Conservation (phyloP, 2,113 vertebrate species). For the Solea senegalensis region DNA sequence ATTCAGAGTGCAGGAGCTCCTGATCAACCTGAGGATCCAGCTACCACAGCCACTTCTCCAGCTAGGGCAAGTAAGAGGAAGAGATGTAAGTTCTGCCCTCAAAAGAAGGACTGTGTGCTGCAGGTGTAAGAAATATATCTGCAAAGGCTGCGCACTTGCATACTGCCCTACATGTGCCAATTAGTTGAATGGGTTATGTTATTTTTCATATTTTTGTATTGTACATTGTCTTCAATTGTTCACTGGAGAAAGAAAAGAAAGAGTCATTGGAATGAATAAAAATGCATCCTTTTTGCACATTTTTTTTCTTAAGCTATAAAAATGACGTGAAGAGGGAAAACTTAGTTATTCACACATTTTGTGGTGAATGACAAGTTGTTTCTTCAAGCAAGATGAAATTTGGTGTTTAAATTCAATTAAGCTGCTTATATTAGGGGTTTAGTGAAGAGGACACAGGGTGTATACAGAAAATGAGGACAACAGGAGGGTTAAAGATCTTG, state of each 20-base stretch:
- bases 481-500: neutral
- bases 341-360: neutral
- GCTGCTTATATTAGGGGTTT: neutral
- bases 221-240: neutral
- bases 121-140: constrained; percentile 12
- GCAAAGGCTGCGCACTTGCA: too few species aligned
- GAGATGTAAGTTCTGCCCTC: neutral
- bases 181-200: neutral
- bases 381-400: neutral
- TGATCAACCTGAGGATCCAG: neutral
- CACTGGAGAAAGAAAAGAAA: neutral
- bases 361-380: neutral
- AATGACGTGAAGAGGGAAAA: too few species aligned
- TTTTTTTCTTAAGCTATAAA: neutral
- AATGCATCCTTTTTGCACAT: neutral
- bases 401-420: neutral
- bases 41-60: neutral
- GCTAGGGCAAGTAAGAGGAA: constrained; percentile 6
- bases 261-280: neutral
- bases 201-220: neutral
- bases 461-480: too few species aligned
- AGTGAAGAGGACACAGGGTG: neutral
- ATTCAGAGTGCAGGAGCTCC: constrained; percentile 3
- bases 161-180: constrained; percentile 8
- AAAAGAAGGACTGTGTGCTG: constrained; percentile 13